These are phyloP conservation scores for Diachasma alloeum DNA, from an alignment of 1,140 invertebrate genomes.

Conservation along the genomic window DNA sequence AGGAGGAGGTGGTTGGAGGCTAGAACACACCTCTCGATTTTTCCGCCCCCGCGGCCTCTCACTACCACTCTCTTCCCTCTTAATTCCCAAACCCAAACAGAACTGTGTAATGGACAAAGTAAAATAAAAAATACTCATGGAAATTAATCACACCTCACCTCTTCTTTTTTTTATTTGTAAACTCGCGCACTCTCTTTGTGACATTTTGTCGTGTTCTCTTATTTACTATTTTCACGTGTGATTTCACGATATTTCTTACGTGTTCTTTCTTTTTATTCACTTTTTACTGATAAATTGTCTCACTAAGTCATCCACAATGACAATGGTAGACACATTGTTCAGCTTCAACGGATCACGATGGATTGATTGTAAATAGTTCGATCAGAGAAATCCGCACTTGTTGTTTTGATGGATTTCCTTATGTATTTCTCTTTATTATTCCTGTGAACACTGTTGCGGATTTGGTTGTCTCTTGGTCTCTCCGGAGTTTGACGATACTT, in stretches of 20 bases:
- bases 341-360: background rate
- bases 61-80: background rate
- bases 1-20: background rate
- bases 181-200: background rate
- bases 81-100: background rate
- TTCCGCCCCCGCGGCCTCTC: background rate
- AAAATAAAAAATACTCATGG: background rate
- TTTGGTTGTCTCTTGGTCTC: background rate
- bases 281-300: background rate
- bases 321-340: background rate
- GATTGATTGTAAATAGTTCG: background rate
- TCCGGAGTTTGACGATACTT: background rate
- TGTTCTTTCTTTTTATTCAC: background rate
- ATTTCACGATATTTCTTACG: background rate
- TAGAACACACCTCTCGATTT: conserved; percentile 7
- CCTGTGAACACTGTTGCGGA: background rate
- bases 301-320: background rate
- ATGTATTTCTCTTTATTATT: background rate
- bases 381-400: background rate
- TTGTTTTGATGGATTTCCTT: background rate
- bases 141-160: background rate
- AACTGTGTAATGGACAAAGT: background rate
- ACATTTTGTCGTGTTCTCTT: background rate
- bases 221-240: background rate
- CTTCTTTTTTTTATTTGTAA: background rate